Base-by-base conservation (phyloP, 2,888 invertebrate genomes). In the Cyaniris semiargus region DNA sequence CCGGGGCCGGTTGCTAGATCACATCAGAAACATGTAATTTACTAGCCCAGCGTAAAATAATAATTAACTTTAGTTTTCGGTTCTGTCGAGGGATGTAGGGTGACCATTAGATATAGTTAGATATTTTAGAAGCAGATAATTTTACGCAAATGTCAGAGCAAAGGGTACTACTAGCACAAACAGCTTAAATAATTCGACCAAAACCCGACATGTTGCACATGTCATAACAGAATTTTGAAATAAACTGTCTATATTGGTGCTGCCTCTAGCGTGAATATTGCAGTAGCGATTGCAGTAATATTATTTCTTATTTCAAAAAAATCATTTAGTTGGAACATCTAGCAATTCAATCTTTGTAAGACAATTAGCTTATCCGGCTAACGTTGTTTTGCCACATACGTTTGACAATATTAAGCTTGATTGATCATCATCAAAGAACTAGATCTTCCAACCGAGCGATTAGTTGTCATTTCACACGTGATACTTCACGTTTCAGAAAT, bases 1-100 rank as follows among this genome's bases (percentile, higher is more conserved):
- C 72, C 66, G 81, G 81, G 79, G 79, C 80, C 83, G 83, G 78
- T 75, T 78, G 78, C 83, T 84, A 84, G 83, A 71, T 82, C 81
- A 81, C 80, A 83, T 81, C 83, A 82, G 83, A 82, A 82, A 83
- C 84, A 85, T 89, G 89, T 91, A 92, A 92, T 92, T 91, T 89
- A 89, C 88, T 86, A 83, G 83, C 84, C 83, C 81, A 81, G 84
- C 84, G 90, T 91, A 89, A 91, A 92, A 90, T 90, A 90, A 90
- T 92, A 89, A 92, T 91, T 91, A 91, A 87, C 88, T 88, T 77
- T 84, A 83, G 85, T 81, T 87, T 86, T 85, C 85, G 85, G 83
- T 85, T 84, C 79, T 82, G 80, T 81, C 81, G 84, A 86, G 83
- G 81, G 79, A 80, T 79, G 79, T 87, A 85, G 86, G 86, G 86